A percentile compares a stretch with the other conserved stretches of the same genome.
Conservation (phyloP, 2,888 invertebrate species). For the Rutpela maculata region DNA sequence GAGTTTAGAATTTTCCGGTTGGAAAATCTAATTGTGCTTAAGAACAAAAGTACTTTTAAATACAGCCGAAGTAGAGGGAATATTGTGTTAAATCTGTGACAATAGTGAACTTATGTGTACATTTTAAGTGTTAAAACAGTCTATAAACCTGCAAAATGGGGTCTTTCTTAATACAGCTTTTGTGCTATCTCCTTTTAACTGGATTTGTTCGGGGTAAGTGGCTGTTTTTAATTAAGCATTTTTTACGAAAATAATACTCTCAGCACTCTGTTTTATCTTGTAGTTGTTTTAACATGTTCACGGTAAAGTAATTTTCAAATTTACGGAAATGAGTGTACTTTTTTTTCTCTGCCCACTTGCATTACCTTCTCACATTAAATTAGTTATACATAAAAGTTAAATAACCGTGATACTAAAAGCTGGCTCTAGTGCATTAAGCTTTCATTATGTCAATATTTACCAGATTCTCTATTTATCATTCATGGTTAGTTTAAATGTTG, state of each 20-base stretch:
- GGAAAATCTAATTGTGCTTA: constrained; percentile 51
- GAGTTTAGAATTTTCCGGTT: constrained; percentile 45
- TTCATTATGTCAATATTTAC: neutral
- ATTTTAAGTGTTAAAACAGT: constrained; percentile 48
- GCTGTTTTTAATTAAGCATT: constrained; percentile 25
- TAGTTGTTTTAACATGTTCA: constrained; percentile 13
- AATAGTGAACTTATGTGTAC: constrained; percentile 46
- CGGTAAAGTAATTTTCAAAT: neutral
- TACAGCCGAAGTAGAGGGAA: constrained; percentile 45
- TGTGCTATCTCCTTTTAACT: constrained; percentile 56
- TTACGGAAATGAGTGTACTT: neutral
- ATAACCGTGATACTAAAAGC: constrained; percentile 1
- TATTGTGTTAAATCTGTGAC: constrained; percentile 41
- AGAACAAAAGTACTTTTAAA: constrained; percentile 50
- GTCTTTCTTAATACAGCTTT: constrained; percentile 57
- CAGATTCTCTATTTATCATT: neutral
- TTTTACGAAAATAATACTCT: constrained; percentile 8
- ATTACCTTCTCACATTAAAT: neutral
- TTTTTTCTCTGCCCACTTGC: neutral
- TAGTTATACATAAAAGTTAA: neutral
- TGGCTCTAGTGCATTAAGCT: neutral
- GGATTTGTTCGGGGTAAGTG: constrained; percentile 58
- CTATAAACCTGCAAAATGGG: constrained; percentile 54
- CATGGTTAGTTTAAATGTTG: neutral
- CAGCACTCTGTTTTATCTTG: constrained; percentile 14